These are phyloP conservation scores for Gouania willdenowi DNA, from an alignment of 2,797 vertebrate species.

Conservation along the genomic window DNA sequence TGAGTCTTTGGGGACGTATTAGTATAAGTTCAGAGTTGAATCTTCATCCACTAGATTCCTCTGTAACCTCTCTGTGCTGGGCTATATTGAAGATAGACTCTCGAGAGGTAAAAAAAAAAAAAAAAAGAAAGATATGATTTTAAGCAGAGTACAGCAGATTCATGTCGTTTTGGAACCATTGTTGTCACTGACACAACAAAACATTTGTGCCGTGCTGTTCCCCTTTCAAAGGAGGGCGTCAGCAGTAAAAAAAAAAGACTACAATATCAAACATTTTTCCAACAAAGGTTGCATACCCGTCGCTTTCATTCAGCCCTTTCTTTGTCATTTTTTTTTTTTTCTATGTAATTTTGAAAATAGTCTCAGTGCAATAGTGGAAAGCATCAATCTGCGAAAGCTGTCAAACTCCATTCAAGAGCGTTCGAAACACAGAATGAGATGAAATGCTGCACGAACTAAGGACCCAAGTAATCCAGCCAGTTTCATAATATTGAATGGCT, in stretches of 20 bases:
- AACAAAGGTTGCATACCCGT: conserved; percentile 4
- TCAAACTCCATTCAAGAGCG: conserved; percentile 12
- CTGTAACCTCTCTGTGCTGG: neutral
- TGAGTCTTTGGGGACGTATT: conserved; percentile 15
- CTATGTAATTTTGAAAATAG: conserved; percentile 20
- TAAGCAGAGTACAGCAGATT: neutral
- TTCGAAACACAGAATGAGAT: conserved; percentile 6
- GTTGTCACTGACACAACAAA: too few species aligned
- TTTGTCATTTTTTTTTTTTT: conserved; percentile 5
- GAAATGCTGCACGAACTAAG: neutral
- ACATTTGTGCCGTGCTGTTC: neutral
- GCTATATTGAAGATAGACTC: conserved; percentile 12
- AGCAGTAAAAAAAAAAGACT: neutral
- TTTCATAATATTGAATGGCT: conserved; percentile 14
- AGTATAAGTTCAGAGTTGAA: conserved; percentile 17
- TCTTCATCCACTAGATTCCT: conserved; percentile 11
- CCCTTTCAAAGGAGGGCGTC: conserved; percentile 4
- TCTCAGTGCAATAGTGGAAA: conserved; percentile 2
- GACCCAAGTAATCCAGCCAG: conserved; percentile 4
- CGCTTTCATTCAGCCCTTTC: conserved; percentile 2
- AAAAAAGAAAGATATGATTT: conserved; percentile 1
- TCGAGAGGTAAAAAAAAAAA: conserved; percentile 1
- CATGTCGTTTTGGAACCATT: neutral
- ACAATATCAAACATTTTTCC: conserved; percentile 3
- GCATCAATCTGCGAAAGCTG: neutral